phyloP scores from a whole-genome alignment of 2,113 vertebrate genomes.

The Pimephales promelas region DNA sequence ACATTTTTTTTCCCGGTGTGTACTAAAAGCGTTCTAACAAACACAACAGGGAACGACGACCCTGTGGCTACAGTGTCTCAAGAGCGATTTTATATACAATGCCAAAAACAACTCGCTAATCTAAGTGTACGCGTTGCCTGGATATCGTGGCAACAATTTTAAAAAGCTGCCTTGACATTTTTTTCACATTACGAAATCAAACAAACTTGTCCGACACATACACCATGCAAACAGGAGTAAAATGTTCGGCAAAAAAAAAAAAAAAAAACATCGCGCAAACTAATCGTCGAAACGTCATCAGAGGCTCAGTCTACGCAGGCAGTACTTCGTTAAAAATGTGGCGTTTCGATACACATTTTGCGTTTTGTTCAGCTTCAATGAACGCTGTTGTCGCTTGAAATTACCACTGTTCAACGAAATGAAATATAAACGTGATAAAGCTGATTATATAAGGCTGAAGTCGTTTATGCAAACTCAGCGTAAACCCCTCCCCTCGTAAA shows the following conservation, averaged over 20 bases:
- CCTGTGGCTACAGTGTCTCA: slow-evolving; percentile 68
- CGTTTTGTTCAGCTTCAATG: background rate
- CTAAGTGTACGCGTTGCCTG: slow-evolving; percentile 62
- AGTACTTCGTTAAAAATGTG: slow-evolving; percentile 19
- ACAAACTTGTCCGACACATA: slow-evolving; percentile 69
- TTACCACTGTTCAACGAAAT: background rate
- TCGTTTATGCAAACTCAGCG: slow-evolving; percentile 67
- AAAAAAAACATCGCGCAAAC: slow-evolving; percentile 61
- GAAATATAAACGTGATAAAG: background rate
- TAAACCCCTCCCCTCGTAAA: slow-evolving; percentile 64
- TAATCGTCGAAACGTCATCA: slow-evolving; percentile 61
- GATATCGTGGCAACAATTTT: background rate
- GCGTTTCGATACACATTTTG: background rate
- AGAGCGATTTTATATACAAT: slow-evolving; percentile 70
- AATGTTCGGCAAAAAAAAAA: slow-evolving; percentile 58
- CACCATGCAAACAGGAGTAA: slow-evolving; percentile 80
- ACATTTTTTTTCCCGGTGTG: slow-evolving; percentile 42
- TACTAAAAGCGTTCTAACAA: slow-evolving; percentile 74
- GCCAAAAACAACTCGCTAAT: slow-evolving; percentile 64
- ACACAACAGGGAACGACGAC: slow-evolving; percentile 72
- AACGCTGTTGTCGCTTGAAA: background rate
- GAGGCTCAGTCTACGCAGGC: slow-evolving; percentile 82
- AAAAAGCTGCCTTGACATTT: slow-evolving; percentile 26
- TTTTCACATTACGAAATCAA: slow-evolving; percentile 72
- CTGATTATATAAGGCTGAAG: slow-evolving; percentile 18